Evolutionary conservation across 2,113 vertebrate genomes (phyloP), one percentile per base, ranked within the genome.

Genomic region (Helogale parvula): DNA sequence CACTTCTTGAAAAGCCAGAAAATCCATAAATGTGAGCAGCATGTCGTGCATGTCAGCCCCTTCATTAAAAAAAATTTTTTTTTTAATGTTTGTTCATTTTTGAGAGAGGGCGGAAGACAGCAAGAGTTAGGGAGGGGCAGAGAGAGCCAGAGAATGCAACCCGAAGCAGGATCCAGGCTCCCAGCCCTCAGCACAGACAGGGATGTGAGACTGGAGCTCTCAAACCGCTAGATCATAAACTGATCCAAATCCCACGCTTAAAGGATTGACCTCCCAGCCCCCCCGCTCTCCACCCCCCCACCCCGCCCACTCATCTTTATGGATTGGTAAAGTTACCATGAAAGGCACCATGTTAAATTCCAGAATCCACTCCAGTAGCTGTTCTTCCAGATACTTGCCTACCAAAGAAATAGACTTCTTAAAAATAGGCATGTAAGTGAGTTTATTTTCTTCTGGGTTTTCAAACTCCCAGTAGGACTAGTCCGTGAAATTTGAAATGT

Each of bases 1-100:
- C 99, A 99, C 99, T 98, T 99, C 99, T 98, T 99, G 99, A 98
- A 99, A 99, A 93, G 99, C 99, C 98, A 99, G 96, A 57, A 99
- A 99, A 97, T 99, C 99, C 10, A 99, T 99, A 97, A 99, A 99
- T 0, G 99, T 99, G 96, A 99, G 99, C 82, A 99, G 98, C 98
- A 99, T 99, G 96, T 99, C 99, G 79, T 99, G 99, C 98, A 99
- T 99, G 97, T 99, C 99, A 2, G 12, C 52, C 16, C 52, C 52
- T 54, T 54, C 52, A 54, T 54, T 54, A 54, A 54, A 50, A 50
- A 50, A 14, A 3, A 13, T 1, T 13, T 50, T 50, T 50, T 50
- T 50, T 50, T 50, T 2, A 50, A 50, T 50, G 50, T 50, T 50
- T 50, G 13, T 50, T 50, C 17, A 54, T 17, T 54, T 54, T 54